Evolutionary conservation across 2,888 invertebrate species (phyloP).

Genomic region (Biston betularia): DNA sequence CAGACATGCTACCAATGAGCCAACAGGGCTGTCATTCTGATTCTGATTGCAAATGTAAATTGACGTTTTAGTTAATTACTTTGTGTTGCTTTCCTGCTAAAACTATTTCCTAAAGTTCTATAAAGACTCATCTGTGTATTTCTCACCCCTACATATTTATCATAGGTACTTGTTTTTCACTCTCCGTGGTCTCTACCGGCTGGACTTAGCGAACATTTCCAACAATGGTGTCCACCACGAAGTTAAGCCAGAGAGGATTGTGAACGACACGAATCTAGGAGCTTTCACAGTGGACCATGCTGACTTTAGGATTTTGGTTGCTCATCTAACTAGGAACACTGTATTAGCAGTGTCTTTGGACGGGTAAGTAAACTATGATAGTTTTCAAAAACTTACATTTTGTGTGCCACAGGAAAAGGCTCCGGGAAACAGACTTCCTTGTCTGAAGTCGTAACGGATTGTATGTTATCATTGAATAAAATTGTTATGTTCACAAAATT

Average conservation of each 20-base stretch:
- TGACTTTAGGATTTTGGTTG: conserved; percentile 92
- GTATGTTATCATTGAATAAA: too few species aligned
- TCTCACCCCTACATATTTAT: background rate
- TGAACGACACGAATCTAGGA: conserved; percentile 89
- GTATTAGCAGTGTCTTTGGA: conserved; percentile 93
- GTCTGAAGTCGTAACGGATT: too few species aligned
- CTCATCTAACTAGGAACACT: conserved; percentile 91
- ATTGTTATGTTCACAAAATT: too few species aligned
- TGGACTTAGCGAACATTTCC: conserved; percentile 92
- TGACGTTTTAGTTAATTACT: too few species aligned
- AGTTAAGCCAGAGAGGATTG: conserved; percentile 88
- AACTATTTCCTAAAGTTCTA: too few species aligned
- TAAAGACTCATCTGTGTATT: background rate
- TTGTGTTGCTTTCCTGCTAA: too few species aligned
- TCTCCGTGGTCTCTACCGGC: conserved; percentile 89
- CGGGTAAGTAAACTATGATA: conserved; percentile 83
- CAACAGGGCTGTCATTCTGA: too few species aligned
- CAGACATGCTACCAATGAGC: too few species aligned
- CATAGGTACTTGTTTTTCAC: conserved; percentile 93
- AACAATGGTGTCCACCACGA: conserved; percentile 91
- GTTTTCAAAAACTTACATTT: background rate
- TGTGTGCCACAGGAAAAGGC: too few species aligned
- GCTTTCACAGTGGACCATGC: conserved; percentile 94
- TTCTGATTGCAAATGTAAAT: too few species aligned
- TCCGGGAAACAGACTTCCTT: too few species aligned